A percentile compares a stretch with the other conserved stretches of the same genome.
Evolutionary conservation across 1,140 invertebrate species (phyloP).

Genomic region (Marisa cornuarietis): DNA sequence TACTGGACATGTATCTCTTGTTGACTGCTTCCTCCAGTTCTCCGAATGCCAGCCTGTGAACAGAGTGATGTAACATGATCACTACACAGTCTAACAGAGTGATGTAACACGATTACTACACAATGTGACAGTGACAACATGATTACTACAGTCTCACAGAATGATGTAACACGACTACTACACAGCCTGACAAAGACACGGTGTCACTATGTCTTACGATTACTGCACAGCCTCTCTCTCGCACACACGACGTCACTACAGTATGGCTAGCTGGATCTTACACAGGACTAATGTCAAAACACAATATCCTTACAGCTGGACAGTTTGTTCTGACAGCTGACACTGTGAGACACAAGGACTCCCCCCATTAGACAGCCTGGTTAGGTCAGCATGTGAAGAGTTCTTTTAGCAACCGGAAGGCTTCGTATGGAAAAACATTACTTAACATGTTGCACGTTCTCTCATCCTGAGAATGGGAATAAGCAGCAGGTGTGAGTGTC

Average conservation of each 20-base stretch:
- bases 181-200: neutral
- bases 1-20: slow-evolving; percentile 30
- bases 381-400: too few relatives aligned
- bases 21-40: slow-evolving; percentile 42
- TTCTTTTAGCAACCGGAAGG: too few relatives aligned
- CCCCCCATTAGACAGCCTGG: too few relatives aligned
- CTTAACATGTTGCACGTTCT: too few relatives aligned
- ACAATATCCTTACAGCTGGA: too few relatives aligned
- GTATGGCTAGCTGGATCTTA: too few relatives aligned
- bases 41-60: slow-evolving; percentile 41
- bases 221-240: neutral
- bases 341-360: too few relatives aligned
- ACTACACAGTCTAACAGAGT: neutral
- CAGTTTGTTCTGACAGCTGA: too few relatives aligned
- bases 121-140: neutral
- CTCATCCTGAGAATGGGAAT: too few relatives aligned
- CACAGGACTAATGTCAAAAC: too few relatives aligned
- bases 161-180: neutral
- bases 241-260: neutral
- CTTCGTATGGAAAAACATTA: too few relatives aligned
- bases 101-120: neutral
- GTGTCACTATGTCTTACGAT: neutral
- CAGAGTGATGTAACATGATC: neutral
- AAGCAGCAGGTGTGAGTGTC: too few relatives aligned
- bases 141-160: neutral